Conservation (phyloP, 2,888 invertebrate genomes). For the Calameuta idolon region DNA sequence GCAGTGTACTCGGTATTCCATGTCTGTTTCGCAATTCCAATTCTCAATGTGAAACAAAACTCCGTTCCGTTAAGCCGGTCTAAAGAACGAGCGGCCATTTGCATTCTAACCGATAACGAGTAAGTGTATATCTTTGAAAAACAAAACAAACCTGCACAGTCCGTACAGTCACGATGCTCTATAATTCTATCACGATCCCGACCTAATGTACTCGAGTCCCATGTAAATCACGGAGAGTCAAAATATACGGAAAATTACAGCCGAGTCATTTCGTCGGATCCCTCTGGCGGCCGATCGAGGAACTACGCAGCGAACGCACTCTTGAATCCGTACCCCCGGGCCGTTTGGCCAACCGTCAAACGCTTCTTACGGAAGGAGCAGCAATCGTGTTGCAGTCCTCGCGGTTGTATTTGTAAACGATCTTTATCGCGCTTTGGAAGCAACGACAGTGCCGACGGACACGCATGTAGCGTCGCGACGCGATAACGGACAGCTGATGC, state of each 20-base stretch:
- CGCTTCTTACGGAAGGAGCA: background rate
- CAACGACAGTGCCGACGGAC: background rate
- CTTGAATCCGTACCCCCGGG: background rate
- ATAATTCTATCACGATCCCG: background rate
- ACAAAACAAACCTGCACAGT: background rate
- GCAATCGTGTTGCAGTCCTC: background rate
- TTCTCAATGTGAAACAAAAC: background rate
- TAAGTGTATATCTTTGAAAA: background rate
- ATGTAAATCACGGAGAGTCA: background rate
- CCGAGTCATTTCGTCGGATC: background rate
- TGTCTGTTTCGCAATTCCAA: background rate
- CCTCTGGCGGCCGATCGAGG: background rate
- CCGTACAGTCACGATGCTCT: background rate
- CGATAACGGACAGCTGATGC: constrained; percentile 4
- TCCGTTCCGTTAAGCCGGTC: background rate
- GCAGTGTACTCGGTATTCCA: background rate
- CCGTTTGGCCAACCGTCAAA: background rate
- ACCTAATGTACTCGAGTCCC: background rate
- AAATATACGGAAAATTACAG: background rate
- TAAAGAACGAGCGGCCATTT: background rate
- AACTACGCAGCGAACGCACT: background rate
- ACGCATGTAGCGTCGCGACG: background rate
- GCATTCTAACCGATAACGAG: background rate
- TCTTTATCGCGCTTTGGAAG: background rate
- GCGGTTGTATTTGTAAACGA: background rate